Evolutionary conservation across 2,797 vertebrate genomes (phyloP).

Genomic region (Gephyroberyx darwinii): DNA sequence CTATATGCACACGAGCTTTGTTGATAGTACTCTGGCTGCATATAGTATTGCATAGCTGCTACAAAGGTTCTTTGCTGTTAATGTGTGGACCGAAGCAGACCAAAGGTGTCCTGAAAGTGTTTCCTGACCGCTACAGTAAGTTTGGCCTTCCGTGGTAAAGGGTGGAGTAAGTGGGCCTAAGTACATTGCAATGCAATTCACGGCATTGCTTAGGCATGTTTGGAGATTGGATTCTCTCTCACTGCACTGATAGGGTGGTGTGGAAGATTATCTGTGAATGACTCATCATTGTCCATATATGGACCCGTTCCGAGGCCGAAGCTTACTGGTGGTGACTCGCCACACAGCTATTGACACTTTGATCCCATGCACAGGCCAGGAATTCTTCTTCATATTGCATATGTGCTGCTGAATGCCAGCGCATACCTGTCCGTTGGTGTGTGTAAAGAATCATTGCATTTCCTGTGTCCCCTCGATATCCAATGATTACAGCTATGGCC

Average conservation of each 20-base stretch:
- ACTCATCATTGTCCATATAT: slow-evolving; percentile 74
- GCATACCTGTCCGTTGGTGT: slow-evolving; percentile 48
- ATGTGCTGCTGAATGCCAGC: slow-evolving; percentile 31
- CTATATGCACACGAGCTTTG: slow-evolving; percentile 62
- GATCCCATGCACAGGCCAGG: slow-evolving; percentile 74
- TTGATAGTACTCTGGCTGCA: slow-evolving; percentile 75
- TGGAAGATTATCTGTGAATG: slow-evolving; percentile 76
- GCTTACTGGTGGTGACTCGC: slow-evolving; percentile 72
- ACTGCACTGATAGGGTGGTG: slow-evolving; percentile 58
- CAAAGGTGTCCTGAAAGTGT: slow-evolving; percentile 21
- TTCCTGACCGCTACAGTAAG: neutral
- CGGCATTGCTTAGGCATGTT: slow-evolving; percentile 66
- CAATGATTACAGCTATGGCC: slow-evolving; percentile 31
- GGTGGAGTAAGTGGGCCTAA: slow-evolving; percentile 29
- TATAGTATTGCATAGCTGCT: slow-evolving; percentile 56
- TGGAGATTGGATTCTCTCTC: slow-evolving; percentile 63
- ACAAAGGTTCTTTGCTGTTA: slow-evolving; percentile 58
- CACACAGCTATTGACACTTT: slow-evolving; percentile 70
- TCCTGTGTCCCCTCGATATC: slow-evolving; percentile 14
- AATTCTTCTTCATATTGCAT: slow-evolving; percentile 66
- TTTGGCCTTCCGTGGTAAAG: slow-evolving; percentile 18
- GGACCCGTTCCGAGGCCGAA: slow-evolving; percentile 58
- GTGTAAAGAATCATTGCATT: slow-evolving; percentile 40
- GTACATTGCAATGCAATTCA: slow-evolving; percentile 35
- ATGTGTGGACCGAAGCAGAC: slow-evolving; percentile 33